Base-by-base conservation (phyloP, 1,140 invertebrate genomes). In the Bilobella aurantiaca region DNA sequence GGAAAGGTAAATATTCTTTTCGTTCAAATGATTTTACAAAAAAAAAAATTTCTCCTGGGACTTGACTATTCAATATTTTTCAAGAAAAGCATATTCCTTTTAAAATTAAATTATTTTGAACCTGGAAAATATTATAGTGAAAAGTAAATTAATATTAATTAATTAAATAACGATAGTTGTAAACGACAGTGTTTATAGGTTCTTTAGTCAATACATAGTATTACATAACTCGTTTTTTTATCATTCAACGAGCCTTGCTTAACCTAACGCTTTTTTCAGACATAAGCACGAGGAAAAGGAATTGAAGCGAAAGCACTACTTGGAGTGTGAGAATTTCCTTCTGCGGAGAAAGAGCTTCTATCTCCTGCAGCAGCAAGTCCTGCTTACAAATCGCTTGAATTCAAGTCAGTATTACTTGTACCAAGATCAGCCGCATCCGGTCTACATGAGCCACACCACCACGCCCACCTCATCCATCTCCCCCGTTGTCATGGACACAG, bases 281-380 rank as follows among this genome's bases (percentile, higher is more conserved):
- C 63, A 65, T 28, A 65, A 65, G 23, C 32, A 32, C 2, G 63
- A 65, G 29, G 63, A 65, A 28, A 57, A 65, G 14, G 63, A 65
- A 23, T 58, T 65, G 63, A 16, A 57, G 28, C 21, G 23, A 34
- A 58, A 56, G 29, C 63, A 65, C 28, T 31, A 37, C 34, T 27
- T 65, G 5, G 63, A 65, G 23, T 65, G 32, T 59, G 63, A 65
- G 16, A 53, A 58, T 12, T 65, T 65, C n/a, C 23, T 65, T 18
- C 32, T 58, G 25, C 56, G 63, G 21, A 21, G 63, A 2, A 65
- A 65, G 57, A 57, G 30, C 32, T 53, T 42, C n/a, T 65, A 14
- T 31, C 56, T 8, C 23, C 56, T 21, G 18, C 31, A 25, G 63
- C 63, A n/a, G 56, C 63, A 58, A 25, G 27, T 27, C 16, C 31